Evolutionary conservation across 2,888 invertebrate genomes (phyloP), one percentile per base, ranked within the genome.

Genomic region (Apotomis capreana): DNA sequence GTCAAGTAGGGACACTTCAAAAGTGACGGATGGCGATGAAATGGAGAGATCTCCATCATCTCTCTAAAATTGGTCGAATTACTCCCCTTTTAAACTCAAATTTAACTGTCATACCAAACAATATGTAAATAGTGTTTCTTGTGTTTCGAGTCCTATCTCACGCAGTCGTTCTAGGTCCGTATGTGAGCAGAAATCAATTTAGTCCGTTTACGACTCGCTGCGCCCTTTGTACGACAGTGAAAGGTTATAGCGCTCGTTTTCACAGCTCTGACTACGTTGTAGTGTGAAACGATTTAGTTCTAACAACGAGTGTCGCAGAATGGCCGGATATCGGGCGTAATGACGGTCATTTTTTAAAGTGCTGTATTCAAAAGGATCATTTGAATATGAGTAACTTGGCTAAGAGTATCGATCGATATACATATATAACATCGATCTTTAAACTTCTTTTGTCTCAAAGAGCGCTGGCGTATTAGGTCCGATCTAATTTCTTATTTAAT

Each of bases 191-290:
- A 89, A 89, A 90, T 90, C 89, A 89, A 91, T 91, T 90, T 88
- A 83, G 88, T 83, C 84, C 83, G 83, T 88, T 89, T 88, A 80
- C 89, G 88, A 85, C 81, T 87, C 84, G 89, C 83, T 87, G 89
- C 80, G 80, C 80, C 88, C 87, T 91, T 91, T 91, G 91, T 90
- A 84, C 80, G 85, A 84, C 89, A 85, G 77, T 87, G 88, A 88
- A 91, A 90, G 89, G 90, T 89, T 89, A 90, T 90, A 88, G 88
- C 83, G 89, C 88, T 85, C 88, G 88, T 89, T 91, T 90, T 90
- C 87, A 91, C 86, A 88, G 87, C 83, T 87, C 87, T 40, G 12
- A 62, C 36, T 57, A 37, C 57, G 55, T 26, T 62, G 55, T 69
- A 62, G 37, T 64, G 54, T 15, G 26, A 40, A 81, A 78, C 80